A percentile compares a stretch with the other conserved stretches of the same genome.
Evolutionary conservation across 2,888 invertebrate genomes (phyloP).

Genomic region (Cantharis lateralis): DNA sequence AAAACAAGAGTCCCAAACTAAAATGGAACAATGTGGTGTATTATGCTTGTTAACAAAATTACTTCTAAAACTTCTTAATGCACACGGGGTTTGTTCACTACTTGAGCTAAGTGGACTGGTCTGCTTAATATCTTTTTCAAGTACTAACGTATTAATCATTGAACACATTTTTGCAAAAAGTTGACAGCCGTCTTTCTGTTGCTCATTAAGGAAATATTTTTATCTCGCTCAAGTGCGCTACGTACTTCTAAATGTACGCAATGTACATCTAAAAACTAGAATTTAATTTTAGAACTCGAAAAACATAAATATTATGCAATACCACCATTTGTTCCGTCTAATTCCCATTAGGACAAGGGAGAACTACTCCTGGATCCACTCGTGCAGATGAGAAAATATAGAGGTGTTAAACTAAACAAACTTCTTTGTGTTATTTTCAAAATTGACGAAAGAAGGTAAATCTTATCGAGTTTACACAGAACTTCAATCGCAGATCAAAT

Average conservation of each 20-base stretch:
- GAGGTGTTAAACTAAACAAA: neutral
- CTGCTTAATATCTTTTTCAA: constrained; percentile 20
- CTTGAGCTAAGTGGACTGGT: constrained; percentile 20
- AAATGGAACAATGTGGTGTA: constrained; percentile 22
- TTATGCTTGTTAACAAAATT: constrained; percentile 23
- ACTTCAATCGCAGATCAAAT: neutral
- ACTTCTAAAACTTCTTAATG: constrained; percentile 29
- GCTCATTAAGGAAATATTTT: neutral
- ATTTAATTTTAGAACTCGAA: neutral
- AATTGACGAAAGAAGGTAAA: neutral
- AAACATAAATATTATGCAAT: neutral
- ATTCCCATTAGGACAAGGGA: neutral
- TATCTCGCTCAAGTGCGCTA: neutral
- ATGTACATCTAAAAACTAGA: neutral
- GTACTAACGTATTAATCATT: constrained; percentile 13
- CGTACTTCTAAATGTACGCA: neutral
- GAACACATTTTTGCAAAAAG: neutral
- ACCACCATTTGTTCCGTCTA: neutral
- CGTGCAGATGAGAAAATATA: neutral
- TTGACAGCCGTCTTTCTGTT: neutral
- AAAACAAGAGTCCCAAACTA: constrained; percentile 16
- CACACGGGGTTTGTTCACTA: constrained; percentile 13
- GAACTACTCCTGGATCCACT: neutral
- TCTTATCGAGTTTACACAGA: neutral
- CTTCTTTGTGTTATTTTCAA: neutral